Evolutionary conservation across 2,888 invertebrate species (phyloP).

Genomic region (Tenodera sinensis): DNA sequence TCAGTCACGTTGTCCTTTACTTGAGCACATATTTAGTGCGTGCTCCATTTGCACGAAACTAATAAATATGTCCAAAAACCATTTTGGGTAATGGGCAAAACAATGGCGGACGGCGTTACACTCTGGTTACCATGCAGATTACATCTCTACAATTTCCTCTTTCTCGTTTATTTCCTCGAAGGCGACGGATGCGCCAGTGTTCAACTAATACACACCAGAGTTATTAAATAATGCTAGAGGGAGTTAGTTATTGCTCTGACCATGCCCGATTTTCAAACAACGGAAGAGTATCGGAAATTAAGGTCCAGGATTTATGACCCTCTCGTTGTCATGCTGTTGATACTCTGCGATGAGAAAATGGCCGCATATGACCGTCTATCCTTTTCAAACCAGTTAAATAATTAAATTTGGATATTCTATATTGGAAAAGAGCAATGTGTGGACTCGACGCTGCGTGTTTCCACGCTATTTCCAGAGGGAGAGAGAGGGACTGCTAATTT

Average conservation of each 20-base stretch:
- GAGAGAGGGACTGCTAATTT: not conserved
- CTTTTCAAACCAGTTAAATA: not conserved
- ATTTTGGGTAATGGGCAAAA: not conserved
- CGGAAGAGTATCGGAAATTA: constrained; percentile 29
- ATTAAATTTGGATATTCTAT: not conserved
- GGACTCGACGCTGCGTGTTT: not conserved
- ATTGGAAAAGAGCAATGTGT: not conserved
- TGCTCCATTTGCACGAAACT: not conserved
- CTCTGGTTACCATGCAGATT: not conserved
- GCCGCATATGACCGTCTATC: not conserved
- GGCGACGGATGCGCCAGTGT: not conserved
- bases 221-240: not conserved
- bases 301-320: constrained; percentile 25
- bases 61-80: not conserved
- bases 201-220: not conserved
- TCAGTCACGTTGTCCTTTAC: not conserved
- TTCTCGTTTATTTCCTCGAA: not conserved
- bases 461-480: not conserved
- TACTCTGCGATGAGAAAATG: not conserved
- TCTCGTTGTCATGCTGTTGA: not conserved
- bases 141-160: constrained; percentile 3
- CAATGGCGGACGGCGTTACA: not conserved
- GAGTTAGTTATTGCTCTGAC: not conserved
- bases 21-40: not conserved
- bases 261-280: not conserved